These are phyloP conservation scores for Hapalemur alaotrensis DNA, from an alignment of 2,797 vertebrate species.

Conservation along the genomic window DNA sequence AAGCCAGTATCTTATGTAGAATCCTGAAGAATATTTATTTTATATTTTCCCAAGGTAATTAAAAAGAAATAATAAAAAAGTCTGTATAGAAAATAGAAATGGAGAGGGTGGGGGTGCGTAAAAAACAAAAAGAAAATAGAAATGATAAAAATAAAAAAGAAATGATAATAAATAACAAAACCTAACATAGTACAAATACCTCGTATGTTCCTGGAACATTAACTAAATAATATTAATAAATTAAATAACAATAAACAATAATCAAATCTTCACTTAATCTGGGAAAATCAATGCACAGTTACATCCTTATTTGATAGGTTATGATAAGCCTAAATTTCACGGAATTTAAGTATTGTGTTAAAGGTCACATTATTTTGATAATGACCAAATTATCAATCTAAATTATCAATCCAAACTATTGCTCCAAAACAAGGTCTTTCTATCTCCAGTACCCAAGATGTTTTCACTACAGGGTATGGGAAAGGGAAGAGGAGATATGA, in stretches of 20 bases:
- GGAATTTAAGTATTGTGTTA: neutral
- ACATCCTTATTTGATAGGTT: neutral
- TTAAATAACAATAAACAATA: neutral
- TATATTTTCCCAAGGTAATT: neutral
- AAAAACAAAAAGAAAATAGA: neutral
- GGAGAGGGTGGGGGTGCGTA: too few relatives aligned
- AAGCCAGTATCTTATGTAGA: neutral
- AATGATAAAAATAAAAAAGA: neutral
- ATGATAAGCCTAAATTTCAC: neutral
- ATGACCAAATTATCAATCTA: neutral
- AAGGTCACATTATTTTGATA: neutral
- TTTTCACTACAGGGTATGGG: accelerated
- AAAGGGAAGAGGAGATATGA: neutral
- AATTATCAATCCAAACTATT: too few relatives aligned
- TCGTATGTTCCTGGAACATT: neutral
- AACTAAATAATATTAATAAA: neutral
- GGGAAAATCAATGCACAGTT: neutral
- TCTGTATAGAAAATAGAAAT: neutral
- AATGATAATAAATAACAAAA: neutral
- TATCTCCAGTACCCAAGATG: neutral
- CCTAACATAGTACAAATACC: neutral
- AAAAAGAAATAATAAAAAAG: neutral
- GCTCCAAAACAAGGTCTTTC: neutral
- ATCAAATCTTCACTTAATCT: neutral
- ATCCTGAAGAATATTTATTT: neutral